Evolutionary conservation across 37 sponge, comb jelly and placozoan species (phyloP).

Genomic region (Bolinopsis microptera): DNA sequence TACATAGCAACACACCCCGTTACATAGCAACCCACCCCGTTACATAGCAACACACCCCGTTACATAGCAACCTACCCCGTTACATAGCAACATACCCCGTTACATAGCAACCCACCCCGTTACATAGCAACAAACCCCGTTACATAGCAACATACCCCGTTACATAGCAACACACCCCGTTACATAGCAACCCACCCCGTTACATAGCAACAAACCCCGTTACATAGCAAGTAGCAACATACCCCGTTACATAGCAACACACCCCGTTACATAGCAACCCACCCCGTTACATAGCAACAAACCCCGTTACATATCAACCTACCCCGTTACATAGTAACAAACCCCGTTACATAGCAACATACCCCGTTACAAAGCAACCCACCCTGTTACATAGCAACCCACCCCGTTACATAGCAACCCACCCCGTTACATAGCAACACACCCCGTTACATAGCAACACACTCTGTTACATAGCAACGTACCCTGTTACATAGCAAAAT

Average conservation of each 20-base stretch:
- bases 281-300: not conserved
- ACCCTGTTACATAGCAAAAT: not conserved
- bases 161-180: not conserved
- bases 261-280: not conserved
- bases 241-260: not conserved
- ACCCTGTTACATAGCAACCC: not conserved
- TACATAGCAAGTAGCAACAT: not conserved
- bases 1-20: too few relatives aligned
- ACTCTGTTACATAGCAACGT: not conserved
- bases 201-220: not conserved
- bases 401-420: not conserved
- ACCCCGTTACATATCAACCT: not conserved
- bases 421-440: not conserved
- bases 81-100: too few relatives aligned
- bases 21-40: too few relatives aligned
- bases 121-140: too few relatives aligned
- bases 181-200: not conserved
- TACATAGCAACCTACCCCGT: too few relatives aligned
- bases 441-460: not conserved
- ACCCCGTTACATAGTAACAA: not conserved
- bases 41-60: too few relatives aligned
- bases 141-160: too few relatives aligned
- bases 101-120: too few relatives aligned
- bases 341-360: not conserved
- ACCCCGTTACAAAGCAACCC: not conserved